Base-by-base conservation (phyloP, 1,140 invertebrate genomes). In the Onthophagus taurus region DNA sequence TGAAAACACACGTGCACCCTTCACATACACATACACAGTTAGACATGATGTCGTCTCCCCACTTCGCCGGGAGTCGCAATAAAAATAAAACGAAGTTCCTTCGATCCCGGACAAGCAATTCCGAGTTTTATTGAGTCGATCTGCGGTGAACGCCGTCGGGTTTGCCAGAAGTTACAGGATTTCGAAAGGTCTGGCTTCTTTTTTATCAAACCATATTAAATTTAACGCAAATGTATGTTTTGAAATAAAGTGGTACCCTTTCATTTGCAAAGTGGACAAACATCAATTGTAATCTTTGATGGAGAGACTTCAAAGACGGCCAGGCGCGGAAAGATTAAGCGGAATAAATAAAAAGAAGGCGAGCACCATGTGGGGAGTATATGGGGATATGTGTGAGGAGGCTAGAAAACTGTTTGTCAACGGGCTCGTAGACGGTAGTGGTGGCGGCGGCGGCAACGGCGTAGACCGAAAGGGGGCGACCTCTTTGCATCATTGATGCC, bases 11-110 rank as follows among this genome's bases (percentile, higher is more conserved):
- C n/a, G n/a, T n/a, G n/a, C n/a, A n/a, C n/a, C n/a, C n/a, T n/a
- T n/a, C n/a, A n/a, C n/a, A n/a, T n/a, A n/a, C n/a, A n/a, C n/a
- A n/a, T n/a, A n/a, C n/a, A n/a, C n/a, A n/a, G n/a, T n/a, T n/a
- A n/a, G 77, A 67, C 72, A 19, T 65, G 83, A 58, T 69, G 83
- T 52, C 85, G 83, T 58, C 84, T 86, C 79, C 77, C 80, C 44
- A 85, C 85, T 71, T 80, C 81, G 57, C 79, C 81, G 68, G 83
- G 85, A 74, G 83, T 80, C 74, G 45, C 23, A 41, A 26, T 41
- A 45, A 49, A 49, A 49, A 39, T 49, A 49, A 49, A 45, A 31
- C 37, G 42, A 41, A 44, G 36, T 49, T 37, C 47, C 37, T 49
- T 49, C 47, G 31, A 44, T 41, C 30, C 34, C 38, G n/a, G 23